A percentile compares a stretch with the other conserved stretches of the same genome.
Conservation (phyloP, 2,797 vertebrate species). For the Melopsittacus undulatus region DNA sequence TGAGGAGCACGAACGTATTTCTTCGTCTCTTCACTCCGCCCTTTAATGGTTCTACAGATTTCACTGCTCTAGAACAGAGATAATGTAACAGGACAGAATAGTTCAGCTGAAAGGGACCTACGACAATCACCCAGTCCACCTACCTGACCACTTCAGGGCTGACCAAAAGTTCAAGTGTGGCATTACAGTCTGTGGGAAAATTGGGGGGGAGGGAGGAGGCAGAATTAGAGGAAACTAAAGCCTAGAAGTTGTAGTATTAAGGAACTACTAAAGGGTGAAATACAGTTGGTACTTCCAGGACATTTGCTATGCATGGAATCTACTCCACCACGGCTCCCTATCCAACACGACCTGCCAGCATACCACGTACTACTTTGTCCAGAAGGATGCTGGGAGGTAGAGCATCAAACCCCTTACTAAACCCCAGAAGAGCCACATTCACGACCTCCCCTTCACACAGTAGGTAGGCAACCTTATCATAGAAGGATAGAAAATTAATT, state of each 20-base stretch:
- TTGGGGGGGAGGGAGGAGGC: not conserved
- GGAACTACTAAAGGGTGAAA: not conserved
- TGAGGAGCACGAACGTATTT: rapidly evolving
- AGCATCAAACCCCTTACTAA: not conserved
- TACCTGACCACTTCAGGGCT: not conserved
- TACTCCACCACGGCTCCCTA: not conserved
- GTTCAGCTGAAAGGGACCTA: not conserved
- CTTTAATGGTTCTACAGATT: not conserved
- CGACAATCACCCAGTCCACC: not conserved
- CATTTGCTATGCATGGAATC: not conserved
- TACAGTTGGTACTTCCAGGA: not conserved
- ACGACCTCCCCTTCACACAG: not conserved
- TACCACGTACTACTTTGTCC: not conserved
- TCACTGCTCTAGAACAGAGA: not conserved
- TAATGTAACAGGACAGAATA: not conserved
- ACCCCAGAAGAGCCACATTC: not conserved
- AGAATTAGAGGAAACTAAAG: not conserved
- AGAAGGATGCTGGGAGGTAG: not conserved
- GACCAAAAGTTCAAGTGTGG: not conserved
- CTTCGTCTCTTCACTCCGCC: not conserved
- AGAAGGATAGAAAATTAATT: not conserved
- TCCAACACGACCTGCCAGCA: not conserved
- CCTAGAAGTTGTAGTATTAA: not conserved
- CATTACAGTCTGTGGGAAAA: not conserved
- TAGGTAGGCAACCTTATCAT: rapidly evolving